Conservation (phyloP, 64 coral and sea anemone genomes). For the Montipora capricornis region DNA sequence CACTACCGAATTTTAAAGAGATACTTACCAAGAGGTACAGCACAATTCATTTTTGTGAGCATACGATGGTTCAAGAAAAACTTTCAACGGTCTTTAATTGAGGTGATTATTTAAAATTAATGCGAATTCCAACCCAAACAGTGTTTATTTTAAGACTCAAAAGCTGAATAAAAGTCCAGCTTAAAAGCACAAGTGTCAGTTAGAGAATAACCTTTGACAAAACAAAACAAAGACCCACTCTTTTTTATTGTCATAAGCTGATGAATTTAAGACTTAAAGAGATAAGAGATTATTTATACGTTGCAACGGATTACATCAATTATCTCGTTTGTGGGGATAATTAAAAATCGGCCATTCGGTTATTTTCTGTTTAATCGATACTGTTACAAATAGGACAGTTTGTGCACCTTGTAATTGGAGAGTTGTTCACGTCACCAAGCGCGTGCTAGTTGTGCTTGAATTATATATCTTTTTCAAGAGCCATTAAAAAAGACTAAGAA, state of each 20-base stretch:
- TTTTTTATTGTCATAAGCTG: background rate
- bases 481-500: no score
- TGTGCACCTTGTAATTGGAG: no score
- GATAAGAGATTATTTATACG: constrained; percentile 24
- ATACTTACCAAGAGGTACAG: background rate
- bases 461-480: no score
- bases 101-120: background rate
- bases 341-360: no score
- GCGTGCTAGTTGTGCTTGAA: no score
- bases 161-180: constrained; percentile 5
- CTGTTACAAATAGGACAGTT: no score
- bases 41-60: background rate
- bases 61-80: background rate
- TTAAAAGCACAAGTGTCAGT: constrained; percentile 21
- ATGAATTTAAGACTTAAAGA: background rate
- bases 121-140: background rate
- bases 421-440: no score
- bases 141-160: constrained; percentile 21
- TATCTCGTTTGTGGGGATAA: background rate
- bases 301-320: background rate
- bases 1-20: background rate
- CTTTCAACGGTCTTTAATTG: background rate
- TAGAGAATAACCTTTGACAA: constrained; percentile 10
- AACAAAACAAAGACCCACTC: background rate
- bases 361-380: no score